Percentiles rank a stretch among this genome's conserved stretches.
Evolutionary conservation across 2,113 vertebrate genomes (phyloP).

Genomic region (Tauraco erythrolophus): DNA sequence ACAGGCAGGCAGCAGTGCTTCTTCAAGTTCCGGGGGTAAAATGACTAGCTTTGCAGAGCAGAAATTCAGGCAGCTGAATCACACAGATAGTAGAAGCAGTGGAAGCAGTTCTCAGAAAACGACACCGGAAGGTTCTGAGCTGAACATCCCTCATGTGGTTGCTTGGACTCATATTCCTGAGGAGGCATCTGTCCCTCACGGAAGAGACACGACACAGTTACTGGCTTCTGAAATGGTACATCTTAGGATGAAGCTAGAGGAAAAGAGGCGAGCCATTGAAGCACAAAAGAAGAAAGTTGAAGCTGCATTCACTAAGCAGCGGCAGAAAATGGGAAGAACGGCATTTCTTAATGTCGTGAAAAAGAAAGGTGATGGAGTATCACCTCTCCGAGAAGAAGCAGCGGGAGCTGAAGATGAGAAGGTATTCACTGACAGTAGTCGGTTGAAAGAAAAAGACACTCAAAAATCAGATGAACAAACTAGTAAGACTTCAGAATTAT

Average conservation of each 20-base stretch:
- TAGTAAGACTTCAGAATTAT: constrained; percentile 40
- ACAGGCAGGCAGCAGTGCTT: constrained; percentile 88
- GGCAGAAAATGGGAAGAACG: constrained; percentile 95
- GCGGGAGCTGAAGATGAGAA: constrained; percentile 81
- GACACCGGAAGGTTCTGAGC: constrained; percentile 92
- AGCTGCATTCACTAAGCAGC: constrained; percentile 91
- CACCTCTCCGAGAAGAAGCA: constrained; percentile 85
- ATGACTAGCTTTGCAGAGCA: constrained; percentile 98
- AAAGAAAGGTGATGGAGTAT: constrained; percentile 88
- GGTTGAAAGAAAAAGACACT: constrained; percentile 69
- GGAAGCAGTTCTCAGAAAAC: constrained; percentile 92
- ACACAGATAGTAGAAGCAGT: constrained; percentile 85
- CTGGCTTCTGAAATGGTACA: constrained; percentile 97
- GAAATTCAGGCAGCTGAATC: constrained; percentile 89
- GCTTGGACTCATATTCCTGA: constrained; percentile 91
- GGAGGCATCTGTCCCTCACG: constrained; percentile 79
- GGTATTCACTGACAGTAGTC: constrained; percentile 54
- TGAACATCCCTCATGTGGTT: constrained; percentile 88
- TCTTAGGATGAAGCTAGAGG: constrained; percentile 93
- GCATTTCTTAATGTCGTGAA: constrained; percentile 95
- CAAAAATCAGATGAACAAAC: constrained; percentile 57
- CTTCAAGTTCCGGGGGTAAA: constrained; percentile 88
- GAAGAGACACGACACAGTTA: constrained; percentile 90
- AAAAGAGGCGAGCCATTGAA: constrained; percentile 96
- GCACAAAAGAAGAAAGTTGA: constrained; percentile 98